Conservation (phyloP, 30 jellyfish, hydroid and myxozoan genomes). For the Cassiopea xamachana region DNA sequence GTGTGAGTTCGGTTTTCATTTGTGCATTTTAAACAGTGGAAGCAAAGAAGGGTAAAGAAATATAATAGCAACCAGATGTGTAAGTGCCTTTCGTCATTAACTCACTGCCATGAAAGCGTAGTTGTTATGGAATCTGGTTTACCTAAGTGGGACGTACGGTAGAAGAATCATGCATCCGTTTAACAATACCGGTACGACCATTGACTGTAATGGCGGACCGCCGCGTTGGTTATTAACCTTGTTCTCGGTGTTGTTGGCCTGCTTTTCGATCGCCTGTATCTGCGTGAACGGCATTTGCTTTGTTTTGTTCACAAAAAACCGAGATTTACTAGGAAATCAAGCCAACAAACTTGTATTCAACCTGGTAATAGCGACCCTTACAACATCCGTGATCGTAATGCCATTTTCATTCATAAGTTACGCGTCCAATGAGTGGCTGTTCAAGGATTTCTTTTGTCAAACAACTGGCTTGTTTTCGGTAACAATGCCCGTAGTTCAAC, state of each 20-base stretch:
- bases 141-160: background rate
- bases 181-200: background rate
- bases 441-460: constrained; percentile 63
- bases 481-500: constrained; percentile 33
- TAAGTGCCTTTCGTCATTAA: too few relatives aligned
- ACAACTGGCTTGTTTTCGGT: constrained; percentile 46
- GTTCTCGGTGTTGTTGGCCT: constrained; percentile 29
- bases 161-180: background rate
- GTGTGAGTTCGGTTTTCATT: too few relatives aligned
- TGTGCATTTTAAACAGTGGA: too few relatives aligned
- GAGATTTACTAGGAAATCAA: constrained; percentile 62
- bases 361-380: constrained; percentile 37
- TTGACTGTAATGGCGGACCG: background rate
- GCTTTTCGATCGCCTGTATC: constrained; percentile 13
- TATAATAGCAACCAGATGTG: too few relatives aligned
- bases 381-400: constrained; percentile 22
- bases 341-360: constrained; percentile 72
- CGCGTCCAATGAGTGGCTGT: constrained; percentile 39
- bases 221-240: constrained; percentile 16
- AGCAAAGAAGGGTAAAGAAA: too few relatives aligned
- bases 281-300: constrained; percentile 32
- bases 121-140: too few relatives aligned
- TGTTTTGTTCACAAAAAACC: constrained; percentile 58
- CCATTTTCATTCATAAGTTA: constrained; percentile 53
- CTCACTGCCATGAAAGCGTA: too few relatives aligned